Conservation (phyloP, 2,888 invertebrate genomes). For the Agrotis segetum region DNA sequence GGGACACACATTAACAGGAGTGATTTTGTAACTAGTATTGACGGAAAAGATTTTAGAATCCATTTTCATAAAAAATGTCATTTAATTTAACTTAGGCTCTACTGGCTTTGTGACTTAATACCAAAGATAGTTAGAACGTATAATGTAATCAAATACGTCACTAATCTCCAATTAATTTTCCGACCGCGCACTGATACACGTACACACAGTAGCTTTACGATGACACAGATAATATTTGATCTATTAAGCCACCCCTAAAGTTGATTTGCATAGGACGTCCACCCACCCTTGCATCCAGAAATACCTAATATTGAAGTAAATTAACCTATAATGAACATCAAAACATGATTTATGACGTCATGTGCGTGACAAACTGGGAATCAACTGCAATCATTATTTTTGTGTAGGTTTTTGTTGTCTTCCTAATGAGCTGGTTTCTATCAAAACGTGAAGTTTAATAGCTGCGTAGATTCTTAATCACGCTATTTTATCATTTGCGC, state of each 20-base stretch:
- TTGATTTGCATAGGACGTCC: conserved; percentile 58
- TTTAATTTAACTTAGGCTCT: conserved; percentile 19
- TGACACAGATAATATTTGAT: conserved; percentile 58
- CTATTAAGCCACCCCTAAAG: conserved; percentile 52
- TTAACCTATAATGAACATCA: conserved; percentile 52
- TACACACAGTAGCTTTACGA: conserved; percentile 42
- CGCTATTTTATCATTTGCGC: conserved; percentile 50
- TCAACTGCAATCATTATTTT: conserved; percentile 64
- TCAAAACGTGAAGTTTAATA: conserved; percentile 48
- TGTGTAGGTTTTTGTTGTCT: conserved; percentile 58
- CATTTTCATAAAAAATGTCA: not conserved
- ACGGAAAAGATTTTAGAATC: conserved; percentile 6
- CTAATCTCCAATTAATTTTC: conserved; percentile 62
- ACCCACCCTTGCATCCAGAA: conserved; percentile 37
- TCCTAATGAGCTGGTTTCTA: conserved; percentile 51
- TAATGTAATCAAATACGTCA: conserved; percentile 34
- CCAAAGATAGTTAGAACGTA: conserved; percentile 25
- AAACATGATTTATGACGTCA: conserved; percentile 59
- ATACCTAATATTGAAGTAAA: conserved; percentile 61
- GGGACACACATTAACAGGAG: not conserved
- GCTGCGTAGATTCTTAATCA: conserved; percentile 43
- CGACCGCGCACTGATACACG: conserved; percentile 37
- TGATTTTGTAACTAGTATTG: not conserved
- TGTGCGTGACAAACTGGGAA: conserved; percentile 63
- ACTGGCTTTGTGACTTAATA: conserved; percentile 23